Base-by-base conservation (phyloP, 2,888 invertebrate species). In the Cristatella mucedo region DNA sequence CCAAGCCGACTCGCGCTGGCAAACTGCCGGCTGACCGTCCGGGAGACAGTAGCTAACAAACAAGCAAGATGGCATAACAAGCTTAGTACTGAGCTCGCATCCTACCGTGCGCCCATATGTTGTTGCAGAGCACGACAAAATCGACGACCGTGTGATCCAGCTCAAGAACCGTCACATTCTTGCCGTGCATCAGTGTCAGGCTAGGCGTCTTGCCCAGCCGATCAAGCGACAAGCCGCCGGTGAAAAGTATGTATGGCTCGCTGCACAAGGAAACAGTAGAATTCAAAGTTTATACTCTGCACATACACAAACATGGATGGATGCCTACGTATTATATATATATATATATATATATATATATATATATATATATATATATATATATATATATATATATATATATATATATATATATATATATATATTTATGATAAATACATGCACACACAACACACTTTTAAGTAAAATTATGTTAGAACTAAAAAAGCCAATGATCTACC, bases 141-240 rank as follows among this genome's bases (percentile, higher is more conserved):
- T 93, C 91, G 47, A 95, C 77, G 46, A 97, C 89, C 61, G 80
- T 82, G 71, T 95, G 87, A 66, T 97, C 95, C 95, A 97, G 95
- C 74, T 97, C 95, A 57, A 97, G 74, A 46, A 95, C 91, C 21
- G 91, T 91, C 50, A 89, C 91, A 53, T 81, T 82, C 73, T 89
- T 91, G 52, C 86, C 89, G 71, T 84, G 85, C 69, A 87, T 82
- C 53, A 93, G 87, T 21, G 91, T 91, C 66, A 93, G 81, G 69
- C 86, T 85, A 57, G 89, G 87, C 1, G 85, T 61, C 29, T 61
- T 51, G 77, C 69, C 82, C 74, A 54, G 84, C 78, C 56, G 82
- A 69, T 89, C 89, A 63, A 80, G 77, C 41, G 89, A 80, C 71
- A 91, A 76, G 33, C 93, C 93, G 52, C 93, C 93, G 51, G 87